Evolutionary conservation across 2,888 invertebrate genomes (phyloP).

Genomic region (Drosophila buzzatii): DNA sequence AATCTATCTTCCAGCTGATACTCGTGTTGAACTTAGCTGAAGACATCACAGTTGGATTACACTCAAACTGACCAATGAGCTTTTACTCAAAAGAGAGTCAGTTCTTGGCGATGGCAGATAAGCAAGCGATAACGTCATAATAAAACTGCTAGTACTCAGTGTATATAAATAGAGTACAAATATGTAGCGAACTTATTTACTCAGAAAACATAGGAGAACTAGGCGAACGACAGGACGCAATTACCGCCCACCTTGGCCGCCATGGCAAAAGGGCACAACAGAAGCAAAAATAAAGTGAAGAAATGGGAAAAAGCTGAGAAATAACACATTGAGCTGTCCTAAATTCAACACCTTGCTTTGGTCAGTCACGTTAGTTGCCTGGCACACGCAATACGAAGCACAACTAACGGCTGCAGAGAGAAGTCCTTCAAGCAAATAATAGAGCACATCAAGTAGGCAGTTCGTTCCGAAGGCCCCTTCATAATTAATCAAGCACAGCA

Average conservation of each 20-base stretch:
- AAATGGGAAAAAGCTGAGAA: slow-evolving; percentile 14
- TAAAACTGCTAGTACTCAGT: neutral
- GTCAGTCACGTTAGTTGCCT: slow-evolving; percentile 69
- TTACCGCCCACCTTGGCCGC: slow-evolving; percentile 46
- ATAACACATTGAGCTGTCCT: slow-evolving; percentile 65
- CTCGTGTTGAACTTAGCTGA: neutral
- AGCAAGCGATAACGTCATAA: slow-evolving; percentile 14
- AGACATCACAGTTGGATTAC: neutral
- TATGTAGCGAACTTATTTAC: slow-evolving; percentile 55
- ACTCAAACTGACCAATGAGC: neutral
- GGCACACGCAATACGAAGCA: slow-evolving; percentile 57
- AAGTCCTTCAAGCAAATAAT: slow-evolving; percentile 17
- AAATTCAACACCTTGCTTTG: slow-evolving; percentile 76
- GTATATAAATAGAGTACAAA: slow-evolving; percentile 2
- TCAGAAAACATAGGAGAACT: slow-evolving; percentile 37
- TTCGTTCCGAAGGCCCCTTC: slow-evolving; percentile 16
- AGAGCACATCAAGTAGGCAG: slow-evolving; percentile 40
- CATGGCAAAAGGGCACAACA: slow-evolving; percentile 54
- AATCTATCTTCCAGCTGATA: neutral
- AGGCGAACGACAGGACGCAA: slow-evolving; percentile 68
- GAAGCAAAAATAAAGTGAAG: slow-evolving; percentile 9
- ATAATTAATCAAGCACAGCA: slow-evolving; percentile 38
- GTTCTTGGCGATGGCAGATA: neutral
- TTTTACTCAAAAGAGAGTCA: neutral
- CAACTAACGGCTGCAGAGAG: slow-evolving; percentile 11